Base-by-base conservation (phyloP, 2,113 vertebrate genomes). In the Tupaia chinensis region DNA sequence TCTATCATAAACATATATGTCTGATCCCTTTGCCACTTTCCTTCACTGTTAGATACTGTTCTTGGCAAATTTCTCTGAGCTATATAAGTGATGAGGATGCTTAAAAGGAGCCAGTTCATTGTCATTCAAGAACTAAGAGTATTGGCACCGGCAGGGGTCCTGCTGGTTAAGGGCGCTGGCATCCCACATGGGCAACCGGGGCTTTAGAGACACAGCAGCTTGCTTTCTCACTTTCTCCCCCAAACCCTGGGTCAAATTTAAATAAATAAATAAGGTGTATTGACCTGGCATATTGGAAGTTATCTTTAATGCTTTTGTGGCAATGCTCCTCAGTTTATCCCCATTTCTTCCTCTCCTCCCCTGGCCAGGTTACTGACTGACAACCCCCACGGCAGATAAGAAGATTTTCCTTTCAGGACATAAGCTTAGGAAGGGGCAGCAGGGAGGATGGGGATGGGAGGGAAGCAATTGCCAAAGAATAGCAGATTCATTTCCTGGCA, bases 331-430 rank as follows among this genome's bases (percentile, higher is more conserved):
- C 80, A 29, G 12, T 81, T 87, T 79, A 88, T 83, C 16, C 74
- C 77, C 1, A 89, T 11, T 91, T 88, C 27, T 78, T 86, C 90
- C 69, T 81, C 69, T 17, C 91, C 25, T 81, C 92, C 72, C 60
- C 66, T 88, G 32, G 66, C 34, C 15, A 58, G 29, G 63, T 0
- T 95, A 76, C 66, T 93, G 61, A 94, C 25, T 92, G 68, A 77
- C 61, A 96, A 93, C 87, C 3, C n/a, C 58, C 93, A 84, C 9
- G 58, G 61, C 87, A 93, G 44, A 96, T 44, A 94, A 78, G 25
- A 54, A 14, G 85, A 74, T 9, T 7, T 88, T 90, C 92, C 44
- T 87, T 93, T 95, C 66, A 86, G 76, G 58, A 11, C 16, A 27
- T 74, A 85, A 86, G 10, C 66, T 93, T 44, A 7, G 72, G 25